Evolutionary conservation across 2,113 vertebrate genomes (phyloP), one percentile per base, ranked within the genome.

Genomic region (Paralichthys olivaceus): DNA sequence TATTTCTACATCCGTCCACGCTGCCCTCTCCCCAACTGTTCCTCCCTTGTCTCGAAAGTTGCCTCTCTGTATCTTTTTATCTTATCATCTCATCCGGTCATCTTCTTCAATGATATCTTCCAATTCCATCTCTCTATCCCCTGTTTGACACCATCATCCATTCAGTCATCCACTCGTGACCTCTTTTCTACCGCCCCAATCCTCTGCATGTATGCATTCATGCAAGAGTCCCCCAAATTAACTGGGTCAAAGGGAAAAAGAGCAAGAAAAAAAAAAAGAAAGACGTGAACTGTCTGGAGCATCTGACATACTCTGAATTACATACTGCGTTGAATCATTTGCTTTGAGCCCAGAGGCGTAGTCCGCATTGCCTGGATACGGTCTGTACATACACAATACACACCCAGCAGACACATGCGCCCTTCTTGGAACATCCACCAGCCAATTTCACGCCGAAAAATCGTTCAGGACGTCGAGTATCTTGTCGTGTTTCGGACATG

Each of bases 391-490:
- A 49, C 40, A 47, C 20, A 57, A 58, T 59, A 45, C 37, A 55
- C 60, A 64, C 75, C 59, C 64, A 40, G 25, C 43, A 74, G 25
- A 84, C 56, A 77, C 61, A 84, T 55, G 60, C 28, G 22, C 20
- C 63, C 66, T 47, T 82, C 61, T 75, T 81, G 29, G 63, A 64
- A 72, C 53, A 74, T 79, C 80, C 28, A 49, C 37, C 34, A 51
- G 54, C 47, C 56, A 43, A 89, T 87, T 89, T 87, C 83, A 84
- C 47, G 88, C 80, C 75, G 67, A 34, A 28, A 40, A 77, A 72
- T 37, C 13, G 12, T 23, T 72, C 2, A 37, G 49, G 68, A 63
- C 63, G 40, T 20, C 22, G 77, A 69, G 69, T 54, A 55, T 85
- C 69, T 51, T 9, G 40, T 43, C 74, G 7, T 62, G 65, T 75